Base-by-base conservation (phyloP, 1,140 invertebrate species). In the Calosoma granatense region DNA sequence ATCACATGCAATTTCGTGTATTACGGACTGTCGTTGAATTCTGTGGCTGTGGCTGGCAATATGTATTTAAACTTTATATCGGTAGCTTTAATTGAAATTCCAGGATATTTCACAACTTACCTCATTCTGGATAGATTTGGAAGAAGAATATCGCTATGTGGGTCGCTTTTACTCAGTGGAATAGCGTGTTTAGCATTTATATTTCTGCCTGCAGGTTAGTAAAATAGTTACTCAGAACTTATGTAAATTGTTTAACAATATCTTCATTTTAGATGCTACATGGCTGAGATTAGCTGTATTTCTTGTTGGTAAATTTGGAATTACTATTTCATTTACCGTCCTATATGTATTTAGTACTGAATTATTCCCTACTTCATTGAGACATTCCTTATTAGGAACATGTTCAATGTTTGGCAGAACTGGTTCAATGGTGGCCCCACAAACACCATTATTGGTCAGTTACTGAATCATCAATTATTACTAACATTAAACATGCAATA, bases 381-480 rank as follows among this genome's bases (percentile, higher is more conserved):
- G 76, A 41, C 69, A 75, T 59, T 70, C 73, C 1, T 59, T 75
- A n/a, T 62, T 76, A 43, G 71, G 67, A 22, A 64, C 62, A 9
- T 83, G 82, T 63, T 86, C 84, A 36, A 84, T 86, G 73, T 75
- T 84, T 59, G 86, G 84, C 22, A 71, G 85, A 22, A 63, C 85
- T 55, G 85, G 86, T 11, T 85, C 83, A 30, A 82, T 86, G 67
- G 65, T 86, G 22, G 84, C 85, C 15, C 85, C 85, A 67, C 81
- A 87, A 72, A 79, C 82, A 54, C 80, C 82, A 14, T 71, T 86
- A 51, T 66, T 86, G 72, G 84, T 81, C 61, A 71, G 74, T 72
- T 60, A 47, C 6, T 4, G 17, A 47, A 47, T 11, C 15, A n/a
- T n/a, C n/a, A n/a, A n/a, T n/a, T n/a, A n/a, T n/a, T n/a, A n/a